A percentile compares a stretch with the other conserved stretches of the same genome.
Evolutionary conservation across 2,113 vertebrate species (phyloP).

Genomic region (Scomber colias): DNA sequence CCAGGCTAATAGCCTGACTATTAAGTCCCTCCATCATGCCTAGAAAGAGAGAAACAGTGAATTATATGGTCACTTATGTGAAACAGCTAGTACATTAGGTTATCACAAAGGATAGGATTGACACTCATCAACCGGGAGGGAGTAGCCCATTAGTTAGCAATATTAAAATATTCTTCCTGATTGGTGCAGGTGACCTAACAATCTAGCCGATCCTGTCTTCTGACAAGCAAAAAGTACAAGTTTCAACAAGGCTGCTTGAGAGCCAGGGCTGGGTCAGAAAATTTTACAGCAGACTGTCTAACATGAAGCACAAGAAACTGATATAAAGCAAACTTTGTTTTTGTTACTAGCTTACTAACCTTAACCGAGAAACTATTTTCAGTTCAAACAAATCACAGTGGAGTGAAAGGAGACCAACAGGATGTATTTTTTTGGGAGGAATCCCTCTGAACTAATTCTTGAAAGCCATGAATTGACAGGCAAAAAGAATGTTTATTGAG

Average conservation of each 20-base stretch:
- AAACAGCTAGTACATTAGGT: not conserved
- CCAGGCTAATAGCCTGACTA: slow-evolving; percentile 87
- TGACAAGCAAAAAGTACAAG: not conserved
- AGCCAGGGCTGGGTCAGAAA: not conserved
- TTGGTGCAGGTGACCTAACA: not conserved
- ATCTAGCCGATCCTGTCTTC: not conserved
- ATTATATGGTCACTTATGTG: not conserved
- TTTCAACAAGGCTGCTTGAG: not conserved
- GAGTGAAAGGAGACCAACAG: not conserved
- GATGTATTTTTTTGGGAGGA: not conserved
- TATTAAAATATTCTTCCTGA: not conserved
- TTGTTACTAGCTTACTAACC: no score
- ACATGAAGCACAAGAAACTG: not conserved
- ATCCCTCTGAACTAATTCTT: not conserved
- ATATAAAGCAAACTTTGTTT: not conserved
- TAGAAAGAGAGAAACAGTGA: slow-evolving; percentile 70
- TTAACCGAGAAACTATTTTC: no score
- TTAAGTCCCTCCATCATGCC: slow-evolving; percentile 99
- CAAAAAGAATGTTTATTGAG: no score
- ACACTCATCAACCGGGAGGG: not conserved
- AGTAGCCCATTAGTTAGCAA: no score
- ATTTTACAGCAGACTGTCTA: not conserved
- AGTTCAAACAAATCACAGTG: no score
- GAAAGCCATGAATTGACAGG: not conserved
- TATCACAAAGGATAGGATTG: not conserved